A percentile compares a stretch with the other conserved stretches of the same genome.
phyloP scores from a whole-genome alignment of 2,113 vertebrate species.

The Campylomormyrus numenius region DNA sequence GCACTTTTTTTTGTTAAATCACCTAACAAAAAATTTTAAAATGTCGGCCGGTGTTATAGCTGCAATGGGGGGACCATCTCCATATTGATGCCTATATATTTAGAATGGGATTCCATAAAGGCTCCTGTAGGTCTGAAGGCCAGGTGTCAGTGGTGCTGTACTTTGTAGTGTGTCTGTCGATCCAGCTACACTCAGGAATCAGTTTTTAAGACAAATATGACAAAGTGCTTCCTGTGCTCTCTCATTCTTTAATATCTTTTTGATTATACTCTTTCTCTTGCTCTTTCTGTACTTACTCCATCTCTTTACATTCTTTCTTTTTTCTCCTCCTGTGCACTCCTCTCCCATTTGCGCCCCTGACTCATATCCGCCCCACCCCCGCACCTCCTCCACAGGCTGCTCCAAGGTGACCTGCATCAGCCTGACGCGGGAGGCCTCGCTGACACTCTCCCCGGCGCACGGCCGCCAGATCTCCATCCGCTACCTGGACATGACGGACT shows the following conservation, averaged over 20 bases:
- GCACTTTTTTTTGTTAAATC: too few species aligned
- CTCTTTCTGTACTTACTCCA: neutral
- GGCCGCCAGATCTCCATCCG: constrained; percentile 88
- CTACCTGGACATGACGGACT: constrained; percentile 86
- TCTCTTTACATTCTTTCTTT: neutral
- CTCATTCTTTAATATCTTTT: neutral
- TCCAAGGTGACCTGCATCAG: constrained; percentile 98
- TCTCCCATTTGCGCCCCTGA: neutral
- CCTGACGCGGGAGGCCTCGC: constrained; percentile 82
- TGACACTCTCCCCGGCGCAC: constrained; percentile 77
- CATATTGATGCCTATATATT: too few species aligned
- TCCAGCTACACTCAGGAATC: neutral
- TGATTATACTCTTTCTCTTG: neutral
- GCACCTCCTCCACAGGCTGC: constrained; percentile 65
- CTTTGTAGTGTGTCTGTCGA: neutral
- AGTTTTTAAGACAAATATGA: neutral
- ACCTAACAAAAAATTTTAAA: too few species aligned
- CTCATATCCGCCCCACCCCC: neutral
- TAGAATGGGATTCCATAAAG: too few species aligned
- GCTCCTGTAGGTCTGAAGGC: too few species aligned
- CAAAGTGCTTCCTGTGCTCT: neutral
- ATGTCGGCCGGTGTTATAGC: too few species aligned
- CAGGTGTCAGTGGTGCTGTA: too few species aligned
- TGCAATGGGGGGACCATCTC: too few species aligned
- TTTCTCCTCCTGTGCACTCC: neutral